Conservation (phyloP, 1,140 invertebrate genomes). For the Anoplophora glabripennis region DNA sequence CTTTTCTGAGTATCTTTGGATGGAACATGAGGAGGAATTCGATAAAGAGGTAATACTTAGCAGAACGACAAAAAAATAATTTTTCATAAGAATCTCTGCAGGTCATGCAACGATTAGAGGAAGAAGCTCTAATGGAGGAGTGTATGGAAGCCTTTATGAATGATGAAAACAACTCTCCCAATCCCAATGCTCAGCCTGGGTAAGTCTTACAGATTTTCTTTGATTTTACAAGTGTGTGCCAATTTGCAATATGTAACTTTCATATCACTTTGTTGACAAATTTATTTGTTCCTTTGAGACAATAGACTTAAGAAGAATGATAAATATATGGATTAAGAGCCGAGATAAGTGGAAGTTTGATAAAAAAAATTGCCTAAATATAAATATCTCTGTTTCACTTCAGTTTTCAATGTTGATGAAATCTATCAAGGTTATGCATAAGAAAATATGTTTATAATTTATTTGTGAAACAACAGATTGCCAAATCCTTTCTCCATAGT, state of each 20-base stretch:
- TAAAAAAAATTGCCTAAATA: background rate
- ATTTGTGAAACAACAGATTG: too few relatives aligned
- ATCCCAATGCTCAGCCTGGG: conserved; percentile 1
- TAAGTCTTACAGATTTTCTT: background rate
- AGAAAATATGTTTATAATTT: too few relatives aligned
- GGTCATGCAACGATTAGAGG: conserved; percentile 81
- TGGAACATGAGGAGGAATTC: conserved; percentile 88
- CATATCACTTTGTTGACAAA: background rate
- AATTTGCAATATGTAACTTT: background rate
- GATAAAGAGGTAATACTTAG: conserved; percentile 69
- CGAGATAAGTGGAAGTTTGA: background rate
- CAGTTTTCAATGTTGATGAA: too few relatives aligned
- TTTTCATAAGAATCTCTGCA: conserved; percentile 42
- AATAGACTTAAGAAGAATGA: too few relatives aligned
- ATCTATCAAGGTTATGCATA: too few relatives aligned
- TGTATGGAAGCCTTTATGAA: conserved; percentile 81
- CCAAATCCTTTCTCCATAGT: background rate
- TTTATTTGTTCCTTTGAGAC: background rate
- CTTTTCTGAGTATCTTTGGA: conserved; percentile 87
- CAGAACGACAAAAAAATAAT: background rate
- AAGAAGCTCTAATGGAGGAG: conserved; percentile 83
- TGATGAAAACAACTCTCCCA: conserved; percentile 50
- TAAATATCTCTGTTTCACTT: background rate
- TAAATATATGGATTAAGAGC: background rate
- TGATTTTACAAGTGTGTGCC: conserved; percentile 4